Base-by-base conservation (phyloP, 1,140 invertebrate species). In the Rhizoglyphus robini region DNA sequence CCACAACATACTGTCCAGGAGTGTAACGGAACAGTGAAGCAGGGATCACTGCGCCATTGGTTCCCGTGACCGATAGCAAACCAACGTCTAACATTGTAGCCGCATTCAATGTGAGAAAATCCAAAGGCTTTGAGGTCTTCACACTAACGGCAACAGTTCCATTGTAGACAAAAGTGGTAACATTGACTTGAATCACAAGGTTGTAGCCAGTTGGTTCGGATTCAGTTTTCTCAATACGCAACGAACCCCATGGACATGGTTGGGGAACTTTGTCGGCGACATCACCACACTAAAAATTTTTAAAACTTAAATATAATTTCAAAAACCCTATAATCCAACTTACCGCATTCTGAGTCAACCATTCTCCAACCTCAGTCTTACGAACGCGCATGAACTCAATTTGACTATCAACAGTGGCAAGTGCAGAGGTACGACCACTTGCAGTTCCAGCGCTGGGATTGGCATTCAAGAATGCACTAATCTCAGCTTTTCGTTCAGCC, bases 111-210 rank as follows among this genome's bases (percentile, higher is more conserved):
- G 79, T 67, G 31, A 80, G 68, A 67, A 72, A 75, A n/a, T 71
- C 68, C 1, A 77, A 75, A 1, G 68, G 63, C 32, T 70, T 60
- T 0, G 58, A 71, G 4, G 80, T 69, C 48, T 81, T 75, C 41
- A 92, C 73, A 18, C 80, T 75, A 18, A 91, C 89, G 59, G 78
- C 80, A 0, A 90, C 86, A 46, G 76, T 78, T 0, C 89, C 89
- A 60, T 76, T 73, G 72, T 88, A 90, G 18, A 77, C 81, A 13
- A 83, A 84, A 13, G 77, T 77, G 27, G 79, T 75, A 27, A 92
- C 74, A 73, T 90, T 80, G 0, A 89, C 88, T 63, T 83, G 77
- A 34, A 93, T 74, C 2, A 78, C 79, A 1, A 94, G 73, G 63
- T 86, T 82, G 72, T 95, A 94, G 69, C 84, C 81, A 0, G 79